Base-by-base conservation (phyloP, 2,888 invertebrate genomes). In the Mechanitis messenoides region DNA sequence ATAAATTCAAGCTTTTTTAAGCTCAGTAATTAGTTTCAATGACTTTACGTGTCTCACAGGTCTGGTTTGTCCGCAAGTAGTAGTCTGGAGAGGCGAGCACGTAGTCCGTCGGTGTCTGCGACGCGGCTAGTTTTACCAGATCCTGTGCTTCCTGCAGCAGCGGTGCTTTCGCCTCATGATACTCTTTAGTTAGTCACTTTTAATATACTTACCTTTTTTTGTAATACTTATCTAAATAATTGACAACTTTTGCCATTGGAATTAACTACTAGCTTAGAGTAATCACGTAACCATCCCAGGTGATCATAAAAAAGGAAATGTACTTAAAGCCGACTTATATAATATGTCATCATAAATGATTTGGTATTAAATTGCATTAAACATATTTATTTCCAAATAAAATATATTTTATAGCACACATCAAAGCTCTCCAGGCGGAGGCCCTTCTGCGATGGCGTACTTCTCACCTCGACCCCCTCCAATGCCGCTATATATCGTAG, bases 401-500 rank as follows among this genome's bases (percentile, higher is more conserved):
- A 20, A 5, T 50, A 6, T 46, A 11, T 46, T 47, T 6, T 50
- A 7, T 31, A 50, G 50, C 31, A 31, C n/a, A 50, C 11, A 50
- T 50, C 7, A 50, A 7, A 50, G 6, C 31, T 6, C 31, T 50
- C 50, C 50, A 0, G 50, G 31, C 9, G 31, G 6, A 6, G 50
- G 50, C 11, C 50, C 11, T 20, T 11, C 55, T 3, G 50, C 59
- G 12, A 42, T 60, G 3, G 57, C 65, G 11, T 66, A 55, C 62
- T 69, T 63, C 62, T 63, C 68, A 6, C 56, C 58, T 3, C 45
- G 45, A 5, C 68, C 69, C 7, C 69, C 69, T 1, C 38, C 60
- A 5, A 47, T 58, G 35, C 69, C 69, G 28, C 50, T 50, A 28
- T 50, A 31, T 50, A 50, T 50, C 50, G 50, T 50, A 6, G 31